Base-by-base conservation (phyloP, 2,888 invertebrate genomes). In the Hemicrepidius hirtus region DNA sequence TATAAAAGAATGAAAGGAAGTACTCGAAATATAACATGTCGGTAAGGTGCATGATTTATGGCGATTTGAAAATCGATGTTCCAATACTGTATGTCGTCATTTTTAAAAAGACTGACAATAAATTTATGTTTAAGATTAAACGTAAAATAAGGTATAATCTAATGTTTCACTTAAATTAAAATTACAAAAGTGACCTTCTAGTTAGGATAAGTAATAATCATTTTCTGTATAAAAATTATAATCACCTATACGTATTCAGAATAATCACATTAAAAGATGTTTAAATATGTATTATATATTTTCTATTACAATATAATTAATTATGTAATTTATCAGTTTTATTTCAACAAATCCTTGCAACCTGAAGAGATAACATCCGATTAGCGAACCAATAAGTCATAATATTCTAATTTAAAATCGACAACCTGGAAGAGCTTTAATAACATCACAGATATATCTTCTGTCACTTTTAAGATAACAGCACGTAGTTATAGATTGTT, bases 41-140 rank as follows among this genome's bases (percentile, higher is more conserved):
- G 7, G 18, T 46, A 40, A 2, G 3, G 1, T 40, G 13, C 4
- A 32, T 32, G 32, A 18, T 13, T 46, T 46, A 16, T 18, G 46
- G 13, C 40, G 3, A 46, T 16, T 9, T 46, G 46, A 46, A 46
- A 46, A 46, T 9, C 18, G 46, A 46, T 46, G 46, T 46, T 46
- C 16, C 18, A 46, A 46, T 40, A 18, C 9, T 46, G 46, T 53
- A 53, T 24, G 28, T 53, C n/a, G 28, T 53, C 20, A 53, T 24
- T 28, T 53, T 53, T 21, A 37, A 37, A n/a, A 57, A 57, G 57
- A 57, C 57, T 57, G 57, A 57, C 57, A 57, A 37, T 57, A 57
- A 57, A 13, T 57, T 57, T 55, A 32, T 57, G 21, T 53, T 24
- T 53, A 53, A 53, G 32, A 46, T 5, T 46, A 46, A 46, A 46